Evolutionary conservation across 2,113 vertebrate species (phyloP), one percentile per base, ranked within the genome.

Genomic region (Saimiri boliviensis): DNA sequence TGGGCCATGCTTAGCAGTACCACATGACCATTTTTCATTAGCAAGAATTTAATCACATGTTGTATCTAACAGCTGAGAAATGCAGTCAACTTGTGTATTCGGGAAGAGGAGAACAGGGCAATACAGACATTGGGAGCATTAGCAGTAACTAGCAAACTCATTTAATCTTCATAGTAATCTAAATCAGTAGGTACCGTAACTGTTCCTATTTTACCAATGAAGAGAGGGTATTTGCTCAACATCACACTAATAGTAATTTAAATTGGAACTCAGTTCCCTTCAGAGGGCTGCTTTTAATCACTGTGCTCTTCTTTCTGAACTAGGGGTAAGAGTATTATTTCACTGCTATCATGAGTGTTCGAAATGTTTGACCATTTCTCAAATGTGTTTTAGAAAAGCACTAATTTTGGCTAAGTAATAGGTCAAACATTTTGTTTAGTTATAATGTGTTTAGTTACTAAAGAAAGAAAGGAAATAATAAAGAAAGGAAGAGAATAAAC

Each of bases 401-500:
- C 25, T 79, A 58, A 71, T 4, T 86, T 89, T 82, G 19, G 12
- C 8, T 80, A 91, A 70, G 17, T 79, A 88, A 66, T 70, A 70
- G 10, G 40, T 70, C 30, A 56, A 58, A 81, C 3, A 73, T 35
- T 90, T 92, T 79, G 4, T 68, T 84, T 92, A 13, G 8, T 66
- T 45, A 94, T 82, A 82, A 63, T 86, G 89, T 76, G 32, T 90
- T 92, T 95, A 87, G 2, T 92, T 93, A 66, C 35, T 74, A 86
- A 82, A 95, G 40, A 37, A 89, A 95, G 40, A 35, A 82, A 82
- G 14, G 37, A 80, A 74, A 52, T 17, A 42, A 45, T 70, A 68
- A 92, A 56, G 19, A 25, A 32, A 20, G 19, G 1, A 77, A 21
- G n/a, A 84, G 10, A 74, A 21, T 8, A 88, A 81, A n/a, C 1